phyloP scores from a whole-genome alignment of 35 echinoderm and acorn worm species.

The Strongylocentrotus purpuratus region DNA sequence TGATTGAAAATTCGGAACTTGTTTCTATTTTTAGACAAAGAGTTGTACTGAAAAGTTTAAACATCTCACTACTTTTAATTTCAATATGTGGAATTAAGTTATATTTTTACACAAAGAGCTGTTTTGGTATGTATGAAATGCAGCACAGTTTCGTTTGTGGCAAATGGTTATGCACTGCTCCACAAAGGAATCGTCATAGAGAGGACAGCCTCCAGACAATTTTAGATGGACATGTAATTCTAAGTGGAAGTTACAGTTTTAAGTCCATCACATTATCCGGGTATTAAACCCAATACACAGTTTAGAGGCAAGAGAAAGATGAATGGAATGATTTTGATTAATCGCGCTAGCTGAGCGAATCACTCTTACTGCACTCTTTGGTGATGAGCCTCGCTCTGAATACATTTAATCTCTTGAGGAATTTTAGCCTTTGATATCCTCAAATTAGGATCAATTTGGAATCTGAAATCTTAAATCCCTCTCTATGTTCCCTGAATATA shows the following conservation, averaged over 20 bases:
- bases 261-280: not conserved
- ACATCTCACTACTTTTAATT: not conserved
- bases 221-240: not conserved
- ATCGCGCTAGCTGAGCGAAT: not conserved
- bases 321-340: not conserved
- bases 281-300: not conserved
- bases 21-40: no score
- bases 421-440: not conserved
- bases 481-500: not conserved
- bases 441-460: slow-evolving; percentile 13
- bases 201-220: not conserved
- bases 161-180: not conserved
- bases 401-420: not conserved
- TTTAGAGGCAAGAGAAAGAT: not conserved
- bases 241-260: slow-evolving; percentile 1
- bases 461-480: not conserved
- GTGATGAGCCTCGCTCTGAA: not conserved
- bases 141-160: not conserved
- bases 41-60: no score
- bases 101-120: not conserved
- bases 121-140: not conserved
- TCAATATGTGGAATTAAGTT: not conserved
- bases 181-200: not conserved
- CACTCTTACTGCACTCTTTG: not conserved
- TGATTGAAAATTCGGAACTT: no score